These are phyloP conservation scores for Mellivora capensis DNA, from an alignment of 2,113 vertebrate species.

Conservation along the genomic window DNA sequence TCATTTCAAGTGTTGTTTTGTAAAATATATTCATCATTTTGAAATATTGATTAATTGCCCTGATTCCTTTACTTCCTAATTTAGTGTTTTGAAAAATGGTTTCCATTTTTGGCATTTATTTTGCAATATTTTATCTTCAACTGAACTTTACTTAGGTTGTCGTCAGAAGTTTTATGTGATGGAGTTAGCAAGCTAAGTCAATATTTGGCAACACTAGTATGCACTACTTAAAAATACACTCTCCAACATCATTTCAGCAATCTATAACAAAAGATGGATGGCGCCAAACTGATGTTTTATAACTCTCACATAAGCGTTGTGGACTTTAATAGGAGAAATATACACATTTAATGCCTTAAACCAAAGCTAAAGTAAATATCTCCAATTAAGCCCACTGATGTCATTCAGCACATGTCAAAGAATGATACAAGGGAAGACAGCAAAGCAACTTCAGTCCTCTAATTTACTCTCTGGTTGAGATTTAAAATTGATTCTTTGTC, in stretches of 20 bases:
- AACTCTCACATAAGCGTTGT: slow-evolving; percentile 25
- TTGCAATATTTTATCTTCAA: slow-evolving; percentile 79
- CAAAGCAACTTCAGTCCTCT: slow-evolving; percentile 31
- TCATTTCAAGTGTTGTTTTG: slow-evolving; percentile 71
- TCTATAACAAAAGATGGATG: slow-evolving; percentile 66
- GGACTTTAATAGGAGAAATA: slow-evolving; percentile 62
- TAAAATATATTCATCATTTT: slow-evolving; percentile 79
- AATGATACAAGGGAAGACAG: slow-evolving; percentile 31
- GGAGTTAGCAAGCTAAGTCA: slow-evolving; percentile 74
- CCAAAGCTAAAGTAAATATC: slow-evolving; percentile 56
- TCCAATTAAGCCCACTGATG: slow-evolving; percentile 11
- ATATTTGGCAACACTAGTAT: slow-evolving; percentile 74
- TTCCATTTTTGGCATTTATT: slow-evolving; percentile 80
- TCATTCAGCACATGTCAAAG: slow-evolving; percentile 9
- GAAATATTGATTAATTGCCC: slow-evolving; percentile 79
- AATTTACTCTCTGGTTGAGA: slow-evolving; percentile 14
- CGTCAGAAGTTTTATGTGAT: slow-evolving; percentile 76
- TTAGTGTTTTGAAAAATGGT: slow-evolving; percentile 82
- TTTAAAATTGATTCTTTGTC: slow-evolving; percentile 63
- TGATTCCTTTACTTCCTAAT: slow-evolving; percentile 79
- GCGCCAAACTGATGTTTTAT: slow-evolving; percentile 48
- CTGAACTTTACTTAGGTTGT: slow-evolving; percentile 79
- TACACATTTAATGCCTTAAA: slow-evolving; percentile 43
- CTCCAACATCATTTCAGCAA: slow-evolving; percentile 58
- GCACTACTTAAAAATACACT: slow-evolving; percentile 68